These are phyloP conservation scores for Podarcis siculus DNA, from an alignment of 2,797 vertebrate genomes.

Conservation along the genomic window DNA sequence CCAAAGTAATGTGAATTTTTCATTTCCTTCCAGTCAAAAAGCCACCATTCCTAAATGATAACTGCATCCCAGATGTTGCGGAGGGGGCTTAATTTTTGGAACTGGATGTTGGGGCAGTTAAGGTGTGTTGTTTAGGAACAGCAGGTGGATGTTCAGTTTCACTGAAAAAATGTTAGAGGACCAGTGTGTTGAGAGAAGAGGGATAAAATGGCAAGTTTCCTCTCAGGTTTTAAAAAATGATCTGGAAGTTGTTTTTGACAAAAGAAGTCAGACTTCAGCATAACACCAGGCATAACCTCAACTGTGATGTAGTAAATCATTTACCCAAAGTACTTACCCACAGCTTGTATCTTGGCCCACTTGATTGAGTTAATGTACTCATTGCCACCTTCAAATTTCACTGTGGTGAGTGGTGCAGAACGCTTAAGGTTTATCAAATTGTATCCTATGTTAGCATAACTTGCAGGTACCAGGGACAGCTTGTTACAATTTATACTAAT, in stretches of 20 bases:
- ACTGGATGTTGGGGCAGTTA: not conserved
- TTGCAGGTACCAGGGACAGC: not conserved
- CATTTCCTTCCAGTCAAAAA: not conserved
- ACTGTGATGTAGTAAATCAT: slow-evolving; percentile 1
- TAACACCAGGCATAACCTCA: not conserved
- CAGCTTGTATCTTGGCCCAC: not conserved
- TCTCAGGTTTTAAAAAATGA: not conserved
- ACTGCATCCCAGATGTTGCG: not conserved
- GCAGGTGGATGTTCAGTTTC: not conserved
- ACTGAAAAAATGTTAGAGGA: not conserved
- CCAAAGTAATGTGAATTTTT: not conserved
- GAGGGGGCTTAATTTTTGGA: not conserved
- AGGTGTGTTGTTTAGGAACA: not conserved
- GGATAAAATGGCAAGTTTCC: not conserved
- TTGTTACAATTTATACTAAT: not conserved
- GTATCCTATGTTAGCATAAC: not conserved
- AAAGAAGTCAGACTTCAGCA: not conserved
- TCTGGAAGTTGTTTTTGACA: not conserved
- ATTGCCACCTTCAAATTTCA: not conserved
- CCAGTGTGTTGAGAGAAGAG: not conserved
- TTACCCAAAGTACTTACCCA: not conserved
- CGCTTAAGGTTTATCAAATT: not conserved
- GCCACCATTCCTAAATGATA: not conserved
- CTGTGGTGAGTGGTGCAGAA: not conserved
- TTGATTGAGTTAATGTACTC: not conserved